phyloP scores from a whole-genome alignment of 2,797 vertebrate genomes.

The Eulemur albifrons region DNA sequence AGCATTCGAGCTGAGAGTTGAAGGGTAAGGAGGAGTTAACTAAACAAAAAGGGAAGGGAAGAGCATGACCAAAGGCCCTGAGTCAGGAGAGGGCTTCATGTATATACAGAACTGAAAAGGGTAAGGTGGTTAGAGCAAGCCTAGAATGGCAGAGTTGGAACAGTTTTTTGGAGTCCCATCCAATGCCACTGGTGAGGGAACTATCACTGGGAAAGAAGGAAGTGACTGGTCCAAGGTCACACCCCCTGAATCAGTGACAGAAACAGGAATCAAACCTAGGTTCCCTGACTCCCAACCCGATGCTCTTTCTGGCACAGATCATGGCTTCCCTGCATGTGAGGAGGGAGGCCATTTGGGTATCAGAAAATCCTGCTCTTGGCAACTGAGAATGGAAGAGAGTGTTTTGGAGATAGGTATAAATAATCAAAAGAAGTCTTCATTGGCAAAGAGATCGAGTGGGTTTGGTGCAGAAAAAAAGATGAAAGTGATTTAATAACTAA shows the following conservation, averaged over 20 bases:
- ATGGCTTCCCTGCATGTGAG: background rate
- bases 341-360: background rate
- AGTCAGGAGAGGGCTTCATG: background rate
- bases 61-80: background rate
- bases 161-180: background rate
- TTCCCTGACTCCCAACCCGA: background rate
- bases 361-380: constrained; percentile 2
- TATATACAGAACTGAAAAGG: background rate
- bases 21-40: background rate
- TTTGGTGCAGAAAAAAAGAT: background rate
- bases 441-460: background rate
- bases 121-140: background rate
- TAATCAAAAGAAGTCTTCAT: constrained; percentile 6
- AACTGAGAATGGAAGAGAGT: background rate
- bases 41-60: background rate
- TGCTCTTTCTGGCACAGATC: background rate
- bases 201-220: constrained; percentile 5
- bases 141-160: background rate
- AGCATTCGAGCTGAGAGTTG: background rate
- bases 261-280: background rate
- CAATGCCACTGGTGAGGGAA: background rate
- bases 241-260: background rate
- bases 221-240: background rate
- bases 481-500: background rate
- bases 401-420: background rate